Base-by-base conservation (phyloP, 2,797 vertebrate species). In the Paguma larvata region DNA sequence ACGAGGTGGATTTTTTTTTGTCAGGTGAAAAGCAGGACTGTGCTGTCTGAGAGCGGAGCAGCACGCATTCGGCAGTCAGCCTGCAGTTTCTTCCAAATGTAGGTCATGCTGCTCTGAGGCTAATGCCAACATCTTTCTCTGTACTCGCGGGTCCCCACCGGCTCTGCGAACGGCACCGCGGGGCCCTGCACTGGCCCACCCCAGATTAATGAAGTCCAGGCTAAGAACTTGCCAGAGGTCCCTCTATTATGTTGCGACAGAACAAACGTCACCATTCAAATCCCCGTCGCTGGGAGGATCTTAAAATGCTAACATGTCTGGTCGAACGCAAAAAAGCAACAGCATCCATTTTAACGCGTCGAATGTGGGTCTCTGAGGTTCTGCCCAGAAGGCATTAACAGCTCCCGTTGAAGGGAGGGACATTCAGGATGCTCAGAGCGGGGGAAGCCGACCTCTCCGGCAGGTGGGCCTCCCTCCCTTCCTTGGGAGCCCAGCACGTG, bases 211-310 rank as follows among this genome's bases (percentile, higher is more conserved):
- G 73, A 87, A 21, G 32, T 23, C 48, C 16, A 0, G 38, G 67
- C 18, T 14, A 30, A 70, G 85, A 73, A 67, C 44, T 84, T 68
- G 63, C 67, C 94, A 83, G 75, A 67, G 87, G 67, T 25, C 93
- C 48, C 30, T 34, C 65, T 18, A 21, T 75, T 53, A 19, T 30
- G 27, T 85, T n/a, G 7, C 25, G 15, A 30, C 70, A 67, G 72
- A 67, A 65, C 12, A 59, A 25, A 38, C 10, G 34, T 25, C 38
- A 21, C 34, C 27, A 16, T 75, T 63, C 77, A 23, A 80, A 46
- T 30, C 13, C 68, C 0, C 27, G 19, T 14, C 32, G 2, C 82
- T 38, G 19, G 56, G 82, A 68, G 48, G 25, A 19, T 13, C 80
- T 62, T 80, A 73, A 80, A 51, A 46, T 59, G 21, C 44, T 13